Evolutionary conservation across 2,888 invertebrate genomes (phyloP), one percentile per base, ranked within the genome.

Genomic region (Thymelicus lineola): DNA sequence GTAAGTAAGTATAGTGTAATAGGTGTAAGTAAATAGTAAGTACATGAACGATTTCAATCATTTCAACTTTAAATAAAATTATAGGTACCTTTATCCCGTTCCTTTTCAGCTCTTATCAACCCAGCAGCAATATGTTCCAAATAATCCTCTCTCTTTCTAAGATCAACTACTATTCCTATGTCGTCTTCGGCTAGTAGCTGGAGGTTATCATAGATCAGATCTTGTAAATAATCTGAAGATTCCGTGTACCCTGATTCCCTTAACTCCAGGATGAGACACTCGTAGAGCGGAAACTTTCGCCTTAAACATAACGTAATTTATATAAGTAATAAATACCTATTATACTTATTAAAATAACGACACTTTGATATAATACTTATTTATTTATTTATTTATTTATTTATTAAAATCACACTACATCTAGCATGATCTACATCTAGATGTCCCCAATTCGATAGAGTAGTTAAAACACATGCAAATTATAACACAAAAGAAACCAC

Each of bases 131-230:
- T 87, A 46, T 88, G 81, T 72, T 89, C 86, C 38, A 94, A 78
- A 72, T 86, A 91, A 68, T 88, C 87, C 0, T 80, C 76, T 66
- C 81, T 83, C 48, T 87, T 86, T 62, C 88, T 84, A 36, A 94
- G 76, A 74, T 93, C 91, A 0, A 94, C 84, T 0, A 91, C 86
- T 14, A 94, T 94, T 0, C 94, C 94, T 3, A 94, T 92, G 0
- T 95, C 95, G 64, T 94, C 94, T 62, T 91, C 86, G 0, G 85
- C 83, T 4, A 94, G 80, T 0, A 94, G 82, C 73, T 93, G 89
- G 9, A 93, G 85, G 72, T 96, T 95, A 36, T 95, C 91, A 28
- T 94, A 90, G 20, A 96, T 88, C 0, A 96, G 84, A 75, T 95
- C 93, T 75, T 86, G 86, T 0, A 96, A 77, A 76, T 94, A 95